These are phyloP conservation scores for Euphysa ruthae DNA, from an alignment of 30 jellyfish, hydroid and myxozoan species.

Conservation along the genomic window DNA sequence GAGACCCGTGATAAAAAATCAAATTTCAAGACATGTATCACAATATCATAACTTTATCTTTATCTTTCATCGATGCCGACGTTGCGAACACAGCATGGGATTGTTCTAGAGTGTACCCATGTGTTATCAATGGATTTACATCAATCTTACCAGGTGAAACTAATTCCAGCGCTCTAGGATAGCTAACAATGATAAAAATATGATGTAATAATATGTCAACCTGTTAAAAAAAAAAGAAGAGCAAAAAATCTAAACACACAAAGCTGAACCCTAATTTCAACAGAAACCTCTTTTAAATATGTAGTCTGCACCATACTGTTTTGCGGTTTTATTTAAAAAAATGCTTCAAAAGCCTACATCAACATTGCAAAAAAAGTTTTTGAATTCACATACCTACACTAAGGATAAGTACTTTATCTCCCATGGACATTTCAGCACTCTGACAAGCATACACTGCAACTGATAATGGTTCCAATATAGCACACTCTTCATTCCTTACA, in stretches of 20 bases:
- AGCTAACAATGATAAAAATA: too few species aligned
- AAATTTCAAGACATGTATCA: slow-evolving; percentile 40
- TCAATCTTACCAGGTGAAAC: slow-evolving; percentile 76
- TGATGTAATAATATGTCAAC: too few species aligned
- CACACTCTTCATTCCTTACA: slow-evolving; percentile 89
- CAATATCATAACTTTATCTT: slow-evolving; percentile 72
- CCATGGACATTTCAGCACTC: slow-evolving; percentile 85
- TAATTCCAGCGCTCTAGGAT: slow-evolving; percentile 85
- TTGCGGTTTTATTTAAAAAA: too few species aligned
- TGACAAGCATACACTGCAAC: slow-evolving; percentile 95
- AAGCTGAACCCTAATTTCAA: too few species aligned
- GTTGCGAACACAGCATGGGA: slow-evolving; percentile 61
- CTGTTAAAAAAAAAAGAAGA: too few species aligned
- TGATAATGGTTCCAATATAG: slow-evolving; percentile 87
- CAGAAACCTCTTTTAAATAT: slow-evolving; percentile 56
- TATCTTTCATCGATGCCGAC: slow-evolving; percentile 48
- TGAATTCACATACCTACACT: slow-evolving; percentile 64
- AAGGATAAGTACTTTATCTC: slow-evolving; percentile 68
- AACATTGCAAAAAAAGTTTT: not conserved
- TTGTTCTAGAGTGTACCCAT: slow-evolving; percentile 69
- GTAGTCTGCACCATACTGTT: slow-evolving; percentile 64
- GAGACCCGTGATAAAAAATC: too few species aligned
- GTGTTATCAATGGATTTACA: slow-evolving; percentile 81
- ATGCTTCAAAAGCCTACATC: too few species aligned
- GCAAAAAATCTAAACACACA: too few species aligned